Evolutionary conservation across 2,113 vertebrate genomes (phyloP), one percentile per base, ranked within the genome.

Genomic region (Petromus typicus): DNA sequence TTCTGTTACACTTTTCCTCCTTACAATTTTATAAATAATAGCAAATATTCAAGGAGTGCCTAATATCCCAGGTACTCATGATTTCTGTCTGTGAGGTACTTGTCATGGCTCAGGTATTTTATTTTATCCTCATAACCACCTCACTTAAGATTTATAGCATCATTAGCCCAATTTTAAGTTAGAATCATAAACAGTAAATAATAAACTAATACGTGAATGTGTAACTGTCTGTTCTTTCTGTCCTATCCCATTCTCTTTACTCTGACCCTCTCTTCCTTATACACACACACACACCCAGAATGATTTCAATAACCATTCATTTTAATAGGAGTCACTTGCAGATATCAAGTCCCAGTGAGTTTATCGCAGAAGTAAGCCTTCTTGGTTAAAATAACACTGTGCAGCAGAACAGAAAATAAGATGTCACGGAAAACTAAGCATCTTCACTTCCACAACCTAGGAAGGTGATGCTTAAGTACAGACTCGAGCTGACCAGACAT

Each of bases 351-450:
- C 96, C 94, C 97, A 95, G 91, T 27, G 88, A 96, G 97, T 98
- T 98, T 98, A 98, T 98, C 97, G 64, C 97, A 95, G 84, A 94
- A 98, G 96, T 87, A 94, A 97, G 94, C 94, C 66, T 86, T 94
- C 98, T 98, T 73, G 69, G 92, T 97, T 98, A 98, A 98, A 98
- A 98, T 98, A 98, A 98, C 98, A 96, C 97, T 98, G 98, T 98
- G 98, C 98, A 98, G 97, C 87, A 98, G 98, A 98, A 98, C 98
- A 99, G 98, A 98, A 99, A 98, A 98, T 98, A 98, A 98, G 98
- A 98, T 98, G 98, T 98, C 98, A 98, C 37, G 94, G 98, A 98
- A 97, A 98, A 98, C 93, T 98, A 98, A 98, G 97, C 97, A 97
- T 96, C 97, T 98, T 97, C 97, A 97, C 98, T 98, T 97, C 95